Evolutionary conservation across 2,113 vertebrate genomes (phyloP).

Genomic region (Colistium nudipinnis): DNA sequence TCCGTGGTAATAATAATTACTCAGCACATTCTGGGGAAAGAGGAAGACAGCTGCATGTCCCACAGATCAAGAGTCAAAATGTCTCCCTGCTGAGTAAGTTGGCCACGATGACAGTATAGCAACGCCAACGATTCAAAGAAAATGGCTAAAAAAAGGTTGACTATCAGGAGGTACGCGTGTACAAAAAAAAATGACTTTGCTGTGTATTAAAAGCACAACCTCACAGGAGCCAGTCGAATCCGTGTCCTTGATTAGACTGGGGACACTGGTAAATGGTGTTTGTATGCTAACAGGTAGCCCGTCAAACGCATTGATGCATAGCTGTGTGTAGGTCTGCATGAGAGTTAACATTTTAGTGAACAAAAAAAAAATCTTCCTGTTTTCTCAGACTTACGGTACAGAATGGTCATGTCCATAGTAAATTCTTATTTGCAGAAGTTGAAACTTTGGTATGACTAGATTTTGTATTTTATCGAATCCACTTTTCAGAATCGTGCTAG

Average conservation of each 20-base stretch:
- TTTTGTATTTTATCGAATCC: conserved; percentile 71
- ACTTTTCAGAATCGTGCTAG: conserved; percentile 66
- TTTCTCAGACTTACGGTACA: conserved; percentile 59
- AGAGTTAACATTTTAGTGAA: conserved; percentile 73
- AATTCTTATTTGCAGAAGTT: conserved; percentile 58
- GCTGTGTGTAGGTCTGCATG: conserved; percentile 81
- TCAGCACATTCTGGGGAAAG: conserved; percentile 19
- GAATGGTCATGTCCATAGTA: conserved; percentile 49
- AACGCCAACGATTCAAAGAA: neutral
- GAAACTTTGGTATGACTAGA: conserved; percentile 60
- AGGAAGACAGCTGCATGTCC: conserved; percentile 15
- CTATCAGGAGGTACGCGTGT: conserved; percentile 43
- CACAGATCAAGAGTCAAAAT: conserved; percentile 16
- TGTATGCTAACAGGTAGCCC: conserved; percentile 74
- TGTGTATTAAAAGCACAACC: conserved; percentile 73
- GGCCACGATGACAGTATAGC: neutral
- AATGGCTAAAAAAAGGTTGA: conserved; percentile 9
- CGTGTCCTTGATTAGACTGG: conserved; percentile 64
- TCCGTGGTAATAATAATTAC: conserved; percentile 8
- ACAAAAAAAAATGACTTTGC: conserved; percentile 58
- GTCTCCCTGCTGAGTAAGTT: neutral
- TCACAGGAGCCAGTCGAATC: conserved; percentile 58
- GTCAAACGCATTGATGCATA: conserved; percentile 73
- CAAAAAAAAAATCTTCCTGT: conserved; percentile 63
- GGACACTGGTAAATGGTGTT: conserved; percentile 67